Evolutionary conservation across 2,797 vertebrate species (phyloP), one percentile per base, ranked within the genome.

Genomic region (Rhinophrynus dorsalis): DNA sequence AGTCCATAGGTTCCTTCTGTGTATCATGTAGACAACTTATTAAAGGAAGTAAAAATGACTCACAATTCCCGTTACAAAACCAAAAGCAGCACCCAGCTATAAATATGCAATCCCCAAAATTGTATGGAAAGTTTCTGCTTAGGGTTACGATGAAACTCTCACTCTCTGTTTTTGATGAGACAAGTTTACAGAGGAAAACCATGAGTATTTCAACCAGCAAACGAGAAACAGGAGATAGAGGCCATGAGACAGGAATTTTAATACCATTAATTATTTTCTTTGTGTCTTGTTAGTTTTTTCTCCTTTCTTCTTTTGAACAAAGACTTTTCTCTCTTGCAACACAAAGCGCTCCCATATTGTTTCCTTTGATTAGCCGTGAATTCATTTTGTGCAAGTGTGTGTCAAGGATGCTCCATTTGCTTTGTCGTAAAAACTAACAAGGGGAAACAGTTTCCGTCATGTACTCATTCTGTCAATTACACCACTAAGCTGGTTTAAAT

Each of bases 301-400:
- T 11, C 6, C 42, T 72, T 72, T 72, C 44, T 66, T 72, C 54
- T 52, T 52, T 51, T 6, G 38, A 59, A 72, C 69, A 72, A 72
- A 72, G 61, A 51, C 33, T 59, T 51, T 52, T 56, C 52, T 66
- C 45, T 44, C 27, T 40, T 42, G 51, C 44, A 58, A 47, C 61
- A 65, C 54, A 72, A 72, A 65, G 54, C 54, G 44, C 18, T 59
- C 20, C 69, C 45, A 32, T 72, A 66, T 65, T 65, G 60, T 72
- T 72, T 26, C 44, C 69, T 65, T 72, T 65, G 69, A 72, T 65
- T 65, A 65, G 27, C 54, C 42, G 54, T 38, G 54, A 72, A 72
- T 72, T 65, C 44, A 59, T 65, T 58, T 65, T 51, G 45, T 35
- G 69, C 32, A 30, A 57, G 15, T 40, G 44, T 21, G 59, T 64